phyloP scores from a whole-genome alignment of 1,140 invertebrate species.

The Adelges cooleyi region DNA sequence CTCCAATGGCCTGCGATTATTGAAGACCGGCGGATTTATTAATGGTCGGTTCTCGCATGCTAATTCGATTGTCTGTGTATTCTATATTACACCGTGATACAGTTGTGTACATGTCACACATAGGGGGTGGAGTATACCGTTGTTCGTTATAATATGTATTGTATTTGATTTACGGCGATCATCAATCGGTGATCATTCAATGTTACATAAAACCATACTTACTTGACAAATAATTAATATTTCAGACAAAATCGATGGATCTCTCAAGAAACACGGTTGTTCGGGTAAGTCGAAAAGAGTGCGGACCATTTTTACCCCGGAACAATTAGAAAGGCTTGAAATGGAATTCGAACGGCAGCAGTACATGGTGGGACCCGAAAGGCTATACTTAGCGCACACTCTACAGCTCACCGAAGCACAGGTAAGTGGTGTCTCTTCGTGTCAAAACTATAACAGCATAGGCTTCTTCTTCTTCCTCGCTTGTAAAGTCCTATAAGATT shows the following conservation, averaged over 20 bases:
- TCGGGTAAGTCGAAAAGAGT: slow-evolving; percentile 58
- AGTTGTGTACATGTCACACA: background rate
- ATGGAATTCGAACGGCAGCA: slow-evolving; percentile 86
- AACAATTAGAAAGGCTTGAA: slow-evolving; percentile 81
- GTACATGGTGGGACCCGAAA: slow-evolving; percentile 90
- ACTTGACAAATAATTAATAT: too few species aligned
- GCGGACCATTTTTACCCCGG: slow-evolving; percentile 86
- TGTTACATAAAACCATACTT: too few species aligned
- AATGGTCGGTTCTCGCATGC: slow-evolving; percentile 3
- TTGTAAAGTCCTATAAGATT: too few species aligned
- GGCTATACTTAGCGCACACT: slow-evolving; percentile 75
- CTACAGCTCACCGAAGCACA: slow-evolving; percentile 84
- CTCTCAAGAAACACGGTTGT: slow-evolving; percentile 20
- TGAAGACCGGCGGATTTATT: slow-evolving; percentile 17
- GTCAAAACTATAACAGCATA: background rate
- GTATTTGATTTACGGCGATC: too few species aligned
- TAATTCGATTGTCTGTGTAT: slow-evolving; percentile 21
- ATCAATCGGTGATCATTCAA: too few species aligned
- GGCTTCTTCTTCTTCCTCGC: too few species aligned
- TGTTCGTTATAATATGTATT: background rate
- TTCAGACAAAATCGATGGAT: slow-evolving; percentile 15
- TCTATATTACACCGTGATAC: background rate
- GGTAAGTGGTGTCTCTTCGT: slow-evolving; percentile 40
- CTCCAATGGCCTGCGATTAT: background rate
- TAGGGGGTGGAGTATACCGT: background rate